Percentiles rank a stretch among this genome's conserved stretches.
These are phyloP conservation scores for Corvus cornix DNA, from an alignment of 2,113 vertebrate genomes.

Conservation along the genomic window DNA sequence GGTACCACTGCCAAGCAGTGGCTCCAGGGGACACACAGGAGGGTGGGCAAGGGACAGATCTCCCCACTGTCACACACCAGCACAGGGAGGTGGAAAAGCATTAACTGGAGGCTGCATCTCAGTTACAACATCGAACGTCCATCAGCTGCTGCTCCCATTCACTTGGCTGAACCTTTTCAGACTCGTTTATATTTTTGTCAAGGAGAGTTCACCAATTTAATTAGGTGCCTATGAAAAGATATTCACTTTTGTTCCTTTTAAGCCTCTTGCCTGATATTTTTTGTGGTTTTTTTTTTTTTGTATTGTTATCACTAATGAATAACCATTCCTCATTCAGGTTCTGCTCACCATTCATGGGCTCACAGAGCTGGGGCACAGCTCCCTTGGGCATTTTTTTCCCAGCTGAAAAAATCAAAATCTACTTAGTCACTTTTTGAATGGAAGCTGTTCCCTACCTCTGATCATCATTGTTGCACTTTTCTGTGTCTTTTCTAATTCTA, in stretches of 20 bases:
- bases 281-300: not conserved
- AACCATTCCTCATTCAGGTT: slow-evolving; percentile 14
- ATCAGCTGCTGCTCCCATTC: not conserved
- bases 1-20: not conserved
- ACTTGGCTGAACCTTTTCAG: not conserved
- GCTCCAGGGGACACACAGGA: not conserved
- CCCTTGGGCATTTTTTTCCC: not conserved
- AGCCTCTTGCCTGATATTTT: slow-evolving; percentile 5
- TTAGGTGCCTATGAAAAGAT: slow-evolving; percentile 37
- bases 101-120: not conserved
- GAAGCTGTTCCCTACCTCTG: not conserved
- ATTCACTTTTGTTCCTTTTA: slow-evolving; percentile 6
- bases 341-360: slow-evolving; percentile 16
- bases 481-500: slow-evolving; percentile 7
- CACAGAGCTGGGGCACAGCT: not conserved
- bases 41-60: not conserved
- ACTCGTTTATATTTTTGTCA: not conserved
- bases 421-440: not conserved
- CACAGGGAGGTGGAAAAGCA: not conserved
- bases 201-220: slow-evolving; percentile 21
- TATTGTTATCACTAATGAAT: slow-evolving; percentile 20
- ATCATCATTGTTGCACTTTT: slow-evolving; percentile 23
- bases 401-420: slow-evolving; percentile 23
- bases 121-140: fast-evolving
- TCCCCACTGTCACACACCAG: not conserved